Percentiles rank a stretch among this genome's conserved stretches.
phyloP scores from a whole-genome alignment of 2,797 vertebrate genomes.

The Argyrosomus regius region DNA sequence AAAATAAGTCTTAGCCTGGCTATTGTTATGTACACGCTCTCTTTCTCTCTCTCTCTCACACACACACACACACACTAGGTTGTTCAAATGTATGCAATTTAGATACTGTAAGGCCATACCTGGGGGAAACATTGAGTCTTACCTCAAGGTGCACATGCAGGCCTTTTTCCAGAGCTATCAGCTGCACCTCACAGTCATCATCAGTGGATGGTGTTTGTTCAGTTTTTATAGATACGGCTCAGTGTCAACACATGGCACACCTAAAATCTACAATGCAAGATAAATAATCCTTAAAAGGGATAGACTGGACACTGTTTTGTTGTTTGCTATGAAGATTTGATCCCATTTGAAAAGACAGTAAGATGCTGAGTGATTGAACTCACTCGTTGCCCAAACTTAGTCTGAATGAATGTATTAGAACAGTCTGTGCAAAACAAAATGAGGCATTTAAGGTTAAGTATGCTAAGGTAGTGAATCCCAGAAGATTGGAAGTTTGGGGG shows the following conservation, averaged over 20 bases:
- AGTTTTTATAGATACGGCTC: neutral
- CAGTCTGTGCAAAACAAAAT: neutral
- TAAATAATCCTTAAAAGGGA: neutral
- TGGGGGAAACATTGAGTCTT: neutral
- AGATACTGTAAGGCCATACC: neutral
- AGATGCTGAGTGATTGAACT: neutral
- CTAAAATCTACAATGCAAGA: neutral
- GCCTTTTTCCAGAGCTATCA: neutral
- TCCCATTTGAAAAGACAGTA: neutral
- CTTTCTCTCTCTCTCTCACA: neutral
- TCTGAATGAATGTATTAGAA: neutral
- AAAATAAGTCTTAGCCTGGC: slow-evolving; percentile 62
- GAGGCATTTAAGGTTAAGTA: neutral
- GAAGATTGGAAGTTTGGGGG: neutral
- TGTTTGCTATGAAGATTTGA: neutral
- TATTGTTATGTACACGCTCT: slow-evolving; percentile 46
- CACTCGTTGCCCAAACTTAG: too few relatives aligned
- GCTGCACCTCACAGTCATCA: neutral
- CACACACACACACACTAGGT: slow-evolving; percentile 8
- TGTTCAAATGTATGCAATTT: neutral
- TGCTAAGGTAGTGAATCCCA: neutral
- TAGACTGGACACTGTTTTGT: neutral
- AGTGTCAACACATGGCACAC: neutral
- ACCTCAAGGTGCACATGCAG: neutral
- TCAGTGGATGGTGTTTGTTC: neutral